Base-by-base conservation (phyloP, 1,140 invertebrate species). In the Drosophila guanche region DNA sequence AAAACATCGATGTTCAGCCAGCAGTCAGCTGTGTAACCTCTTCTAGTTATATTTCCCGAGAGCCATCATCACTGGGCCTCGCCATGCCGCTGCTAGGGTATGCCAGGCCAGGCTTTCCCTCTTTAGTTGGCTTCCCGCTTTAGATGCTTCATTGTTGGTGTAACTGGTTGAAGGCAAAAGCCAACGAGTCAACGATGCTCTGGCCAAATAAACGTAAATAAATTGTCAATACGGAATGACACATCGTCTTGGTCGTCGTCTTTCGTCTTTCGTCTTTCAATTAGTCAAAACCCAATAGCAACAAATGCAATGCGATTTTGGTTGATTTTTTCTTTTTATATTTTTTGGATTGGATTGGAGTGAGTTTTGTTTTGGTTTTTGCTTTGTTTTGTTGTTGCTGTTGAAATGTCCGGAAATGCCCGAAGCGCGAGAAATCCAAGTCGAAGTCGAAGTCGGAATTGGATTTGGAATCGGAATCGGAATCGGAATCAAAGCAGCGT, bases 261-360 rank as follows among this genome's bases (percentile, higher is more conserved):
- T 85, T 75, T 79, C 76, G n/a, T n/a, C n/a, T n/a, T 46, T 48
- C 48, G 65, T 72, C 58, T 85, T 75, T 79, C 76, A 84, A 81
- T 84, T 79, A 76, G 60, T 63, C 70, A 63, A 66, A 76, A 76
- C 65, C 55, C 29, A 72, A 72, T 62, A 72, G 68, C 69, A 74
- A 74, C 69, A 73, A 73, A 74, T 72, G 45, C 73, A 76, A 66
- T 65, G 54, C 47, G 41, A 42, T 62, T 57, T 56, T 23, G 33
- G n/a, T 27, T 43, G 14, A 16, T 68, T 45, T 14, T 33, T 29
- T 51, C 45, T 14, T 23, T 41, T 27, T 22, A 48, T 6, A 6
- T 20, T 33, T 46, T 57, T 42, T 56, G n/a, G n/a, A n/a, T 53
- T 20, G 16, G 16, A 20, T 20, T 37, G 33, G 33, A 37, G 3